Conservation (phyloP, 2,888 invertebrate genomes). For the Auanema sp. region DNA sequence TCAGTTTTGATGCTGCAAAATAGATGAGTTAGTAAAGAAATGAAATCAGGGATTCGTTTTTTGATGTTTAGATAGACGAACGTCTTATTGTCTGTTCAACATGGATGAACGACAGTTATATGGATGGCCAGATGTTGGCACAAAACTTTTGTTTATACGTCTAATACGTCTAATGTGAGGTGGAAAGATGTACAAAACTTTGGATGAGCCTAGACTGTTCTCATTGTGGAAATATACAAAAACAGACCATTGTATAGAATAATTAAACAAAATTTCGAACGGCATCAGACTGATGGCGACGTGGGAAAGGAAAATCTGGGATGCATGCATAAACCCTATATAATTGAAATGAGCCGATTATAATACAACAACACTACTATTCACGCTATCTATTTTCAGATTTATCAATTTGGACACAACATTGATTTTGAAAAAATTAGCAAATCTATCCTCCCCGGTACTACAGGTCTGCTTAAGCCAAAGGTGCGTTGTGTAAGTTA, state of each 20-base stretch:
- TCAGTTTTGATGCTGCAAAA: neutral
- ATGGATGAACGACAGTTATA: too few relatives aligned
- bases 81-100: too few relatives aligned
- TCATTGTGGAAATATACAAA: neutral
- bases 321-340: slow-evolving; percentile 44
- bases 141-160: neutral
- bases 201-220: neutral
- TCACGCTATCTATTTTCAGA: slow-evolving; percentile 10
- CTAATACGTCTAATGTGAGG: neutral
- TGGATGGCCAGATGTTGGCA: too few relatives aligned
- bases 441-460: too few relatives aligned
- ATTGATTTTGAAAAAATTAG: too few relatives aligned
- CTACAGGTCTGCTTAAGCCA: too few relatives aligned
- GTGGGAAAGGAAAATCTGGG: slow-evolving; percentile 4
- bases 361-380: slow-evolving; percentile 10
- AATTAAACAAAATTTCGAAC: neutral
- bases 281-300: neutral
- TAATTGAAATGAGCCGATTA: slow-evolving; percentile 49
- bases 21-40: neutral
- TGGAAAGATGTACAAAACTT: too few relatives aligned
- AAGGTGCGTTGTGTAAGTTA: too few relatives aligned
- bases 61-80: too few relatives aligned
- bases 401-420: too few relatives aligned
- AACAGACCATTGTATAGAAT: slow-evolving; percentile 1
- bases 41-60: too few relatives aligned